These are phyloP conservation scores for Nipponacmea schrenckii DNA, from an alignment of 2,888 invertebrate genomes.

Conservation along the genomic window DNA sequence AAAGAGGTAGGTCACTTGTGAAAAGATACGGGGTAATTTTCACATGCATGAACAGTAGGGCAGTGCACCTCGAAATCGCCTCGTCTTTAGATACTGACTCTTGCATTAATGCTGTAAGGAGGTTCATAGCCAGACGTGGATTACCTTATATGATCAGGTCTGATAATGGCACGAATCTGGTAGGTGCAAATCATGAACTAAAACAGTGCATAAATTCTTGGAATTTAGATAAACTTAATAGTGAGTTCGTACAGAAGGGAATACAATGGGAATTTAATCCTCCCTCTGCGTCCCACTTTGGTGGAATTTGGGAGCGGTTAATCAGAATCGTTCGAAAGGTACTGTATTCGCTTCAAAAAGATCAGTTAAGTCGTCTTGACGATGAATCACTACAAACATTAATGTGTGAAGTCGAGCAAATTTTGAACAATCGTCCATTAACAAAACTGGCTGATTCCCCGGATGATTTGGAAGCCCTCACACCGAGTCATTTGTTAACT, in stretches of 20 bases:
- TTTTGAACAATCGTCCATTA: slow-evolving; percentile 33
- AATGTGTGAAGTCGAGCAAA: slow-evolving; percentile 30
- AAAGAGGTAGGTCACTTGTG: slow-evolving; percentile 20
- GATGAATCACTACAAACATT: slow-evolving; percentile 31
- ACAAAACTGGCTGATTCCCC: slow-evolving; percentile 21
- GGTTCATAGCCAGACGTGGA: slow-evolving; percentile 41
- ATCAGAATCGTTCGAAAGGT: slow-evolving; percentile 16
- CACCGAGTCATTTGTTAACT: slow-evolving; percentile 28
- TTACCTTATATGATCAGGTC: slow-evolving; percentile 32
- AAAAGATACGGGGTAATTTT: slow-evolving; percentile 45
- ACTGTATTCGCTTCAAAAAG: not conserved
- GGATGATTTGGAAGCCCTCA: slow-evolving; percentile 27
- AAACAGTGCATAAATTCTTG: slow-evolving; percentile 18
- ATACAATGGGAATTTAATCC: slow-evolving; percentile 19
- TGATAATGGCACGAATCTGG: slow-evolving; percentile 46
- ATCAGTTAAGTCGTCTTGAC: slow-evolving; percentile 14
- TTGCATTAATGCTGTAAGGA: slow-evolving; percentile 39
- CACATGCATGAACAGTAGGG: slow-evolving; percentile 42
- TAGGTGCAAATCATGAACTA: slow-evolving; percentile 43
- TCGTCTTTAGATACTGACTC: slow-evolving; percentile 42
- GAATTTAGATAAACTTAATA: slow-evolving; percentile 23
- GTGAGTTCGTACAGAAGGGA: slow-evolving; percentile 17
- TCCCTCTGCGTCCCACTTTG: slow-evolving; percentile 16
- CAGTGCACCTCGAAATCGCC: slow-evolving; percentile 41
- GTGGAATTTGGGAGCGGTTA: slow-evolving; percentile 21